These are phyloP conservation scores for Temnothorax curvispinosus DNA, from an alignment of 1,140 invertebrate species.

Conservation along the genomic window DNA sequence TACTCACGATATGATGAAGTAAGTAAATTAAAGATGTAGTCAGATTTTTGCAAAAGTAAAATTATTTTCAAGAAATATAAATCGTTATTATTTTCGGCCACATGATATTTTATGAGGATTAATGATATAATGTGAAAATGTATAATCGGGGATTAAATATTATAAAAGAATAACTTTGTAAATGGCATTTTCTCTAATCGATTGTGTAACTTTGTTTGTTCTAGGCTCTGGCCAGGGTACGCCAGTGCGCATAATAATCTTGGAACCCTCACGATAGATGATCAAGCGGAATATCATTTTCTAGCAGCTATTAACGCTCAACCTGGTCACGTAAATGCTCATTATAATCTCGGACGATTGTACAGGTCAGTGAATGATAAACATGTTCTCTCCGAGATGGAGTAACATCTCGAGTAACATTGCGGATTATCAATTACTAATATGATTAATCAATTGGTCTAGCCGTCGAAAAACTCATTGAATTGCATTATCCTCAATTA, in stretches of 20 bases:
- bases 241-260: conserved; percentile 96
- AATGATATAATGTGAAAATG: neutral
- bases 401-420: too few relatives aligned
- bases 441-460: conserved; percentile 1
- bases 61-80: neutral
- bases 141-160: neutral
- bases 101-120: neutral
- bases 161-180: conserved; percentile 24
- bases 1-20: neutral
- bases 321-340: conserved; percentile 92
- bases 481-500: neutral
- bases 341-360: conserved; percentile 94
- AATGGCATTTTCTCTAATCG: too few relatives aligned
- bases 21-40: neutral
- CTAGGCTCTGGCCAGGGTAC: conserved; percentile 93
- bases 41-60: neutral
- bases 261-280: conserved; percentile 91
- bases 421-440: neutral
- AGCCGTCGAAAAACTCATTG: neutral
- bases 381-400: neutral
- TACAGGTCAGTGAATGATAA: conserved; percentile 88
- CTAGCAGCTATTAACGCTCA: conserved; percentile 91
- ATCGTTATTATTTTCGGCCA: neutral
- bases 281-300: conserved; percentile 92
- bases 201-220: conserved; percentile 71